A percentile compares a stretch with the other conserved stretches of the same genome.
Evolutionary conservation across 2,888 invertebrate species (phyloP).

Genomic region (Apoda limacodes): DNA sequence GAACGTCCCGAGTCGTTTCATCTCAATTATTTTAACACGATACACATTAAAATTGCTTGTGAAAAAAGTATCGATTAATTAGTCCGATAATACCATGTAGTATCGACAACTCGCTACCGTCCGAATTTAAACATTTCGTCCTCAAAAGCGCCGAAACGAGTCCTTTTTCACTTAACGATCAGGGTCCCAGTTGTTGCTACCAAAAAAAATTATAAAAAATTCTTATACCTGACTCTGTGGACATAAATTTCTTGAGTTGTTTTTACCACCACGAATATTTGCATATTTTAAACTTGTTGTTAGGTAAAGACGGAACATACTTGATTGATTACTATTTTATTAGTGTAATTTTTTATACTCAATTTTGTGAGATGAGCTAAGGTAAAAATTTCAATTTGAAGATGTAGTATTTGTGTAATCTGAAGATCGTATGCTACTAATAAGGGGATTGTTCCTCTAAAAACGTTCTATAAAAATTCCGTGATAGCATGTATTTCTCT

Average conservation of each 20-base stretch:
- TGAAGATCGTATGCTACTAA: too few relatives aligned
- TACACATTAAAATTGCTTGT: constrained; percentile 30
- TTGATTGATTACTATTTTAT: too few relatives aligned
- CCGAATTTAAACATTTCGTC: constrained; percentile 29
- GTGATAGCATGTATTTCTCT: too few relatives aligned
- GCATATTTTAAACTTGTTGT: neutral
- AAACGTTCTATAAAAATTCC: too few relatives aligned
- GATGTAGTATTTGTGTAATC: too few relatives aligned
- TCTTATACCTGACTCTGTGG: constrained; percentile 44
- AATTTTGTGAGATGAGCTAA: too few relatives aligned
- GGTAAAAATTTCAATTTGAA: too few relatives aligned
- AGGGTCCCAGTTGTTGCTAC: constrained; percentile 35
- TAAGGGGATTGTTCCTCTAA: too few relatives aligned
- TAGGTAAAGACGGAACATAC: too few relatives aligned
- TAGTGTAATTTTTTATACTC: too few relatives aligned
- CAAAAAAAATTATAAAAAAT: constrained; percentile 55
- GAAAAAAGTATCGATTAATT: constrained; percentile 52
- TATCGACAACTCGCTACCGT: constrained; percentile 41
- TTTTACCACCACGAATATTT: constrained; percentile 15
- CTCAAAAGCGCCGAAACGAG: constrained; percentile 58
- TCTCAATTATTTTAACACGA: constrained; percentile 22
- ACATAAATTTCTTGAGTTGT: constrained; percentile 29
- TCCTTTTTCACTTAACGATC: constrained; percentile 59
- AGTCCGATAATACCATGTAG: constrained; percentile 46
- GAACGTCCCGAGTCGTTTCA: constrained; percentile 4